Conservation (phyloP, 2,888 invertebrate genomes). For the Nesidiocoris tenuis region DNA sequence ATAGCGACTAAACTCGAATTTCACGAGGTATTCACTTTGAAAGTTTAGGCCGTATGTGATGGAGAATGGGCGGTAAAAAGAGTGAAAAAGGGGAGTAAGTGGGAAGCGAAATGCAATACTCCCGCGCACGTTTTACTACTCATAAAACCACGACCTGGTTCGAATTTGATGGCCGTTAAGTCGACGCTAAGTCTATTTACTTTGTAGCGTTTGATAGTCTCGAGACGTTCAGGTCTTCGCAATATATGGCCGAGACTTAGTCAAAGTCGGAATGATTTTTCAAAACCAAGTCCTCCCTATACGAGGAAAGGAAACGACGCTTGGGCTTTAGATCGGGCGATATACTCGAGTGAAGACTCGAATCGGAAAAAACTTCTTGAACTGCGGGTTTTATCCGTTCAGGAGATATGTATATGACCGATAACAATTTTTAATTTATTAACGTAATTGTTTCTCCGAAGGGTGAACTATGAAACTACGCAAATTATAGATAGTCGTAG, state of each 20-base stretch:
- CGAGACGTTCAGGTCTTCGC: neutral
- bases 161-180: slow-evolving; percentile 38
- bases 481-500: no score
- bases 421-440: no score
- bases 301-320: no score
- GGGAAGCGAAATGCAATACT: slow-evolving; percentile 1
- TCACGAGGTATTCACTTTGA: slow-evolving; percentile 12
- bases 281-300: no score
- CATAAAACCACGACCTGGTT: slow-evolving; percentile 39
- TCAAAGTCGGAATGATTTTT: neutral
- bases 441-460: no score
- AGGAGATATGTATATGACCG: no score
- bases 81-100: neutral
- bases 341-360: no score
- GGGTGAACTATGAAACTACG: no score
- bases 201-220: slow-evolving; percentile 25
- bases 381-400: no score
- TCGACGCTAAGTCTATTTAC: slow-evolving; percentile 27
- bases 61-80: neutral
- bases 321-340: no score
- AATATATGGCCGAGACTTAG: neutral
- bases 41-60: slow-evolving; percentile 9
- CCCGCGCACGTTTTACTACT: slow-evolving; percentile 18
- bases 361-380: no score
- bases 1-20: neutral